These are phyloP conservation scores for Allobates femoralis DNA, from an alignment of 2,797 vertebrate species.

Conservation along the genomic window DNA sequence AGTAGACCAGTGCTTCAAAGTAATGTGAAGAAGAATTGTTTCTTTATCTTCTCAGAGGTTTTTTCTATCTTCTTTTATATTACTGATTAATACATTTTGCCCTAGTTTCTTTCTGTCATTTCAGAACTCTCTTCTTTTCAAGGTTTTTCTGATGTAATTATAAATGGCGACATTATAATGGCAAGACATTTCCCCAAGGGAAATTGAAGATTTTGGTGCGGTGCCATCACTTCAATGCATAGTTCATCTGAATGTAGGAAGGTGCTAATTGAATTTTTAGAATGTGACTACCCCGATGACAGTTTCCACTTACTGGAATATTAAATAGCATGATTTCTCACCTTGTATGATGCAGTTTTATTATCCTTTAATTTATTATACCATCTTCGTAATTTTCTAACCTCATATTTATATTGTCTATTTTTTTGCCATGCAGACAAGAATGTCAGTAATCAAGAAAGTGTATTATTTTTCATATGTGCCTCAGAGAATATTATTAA, in stretches of 20 bases:
- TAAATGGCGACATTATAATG: neutral
- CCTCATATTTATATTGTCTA: neutral
- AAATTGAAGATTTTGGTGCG: neutral
- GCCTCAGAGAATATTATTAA: too few relatives aligned
- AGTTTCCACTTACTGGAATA: neutral
- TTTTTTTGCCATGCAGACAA: neutral
- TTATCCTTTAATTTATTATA: neutral
- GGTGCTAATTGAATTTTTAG: conserved; percentile 17
- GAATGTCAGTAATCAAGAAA: neutral
- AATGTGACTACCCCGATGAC: neutral
- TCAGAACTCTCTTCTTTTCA: conserved; percentile 1
- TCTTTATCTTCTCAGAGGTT: conserved; percentile 21
- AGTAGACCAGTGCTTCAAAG: neutral
- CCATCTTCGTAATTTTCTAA: neutral
- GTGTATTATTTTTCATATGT: neutral
- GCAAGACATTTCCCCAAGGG: neutral
- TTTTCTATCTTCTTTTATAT: neutral
- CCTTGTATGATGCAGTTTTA: neutral
- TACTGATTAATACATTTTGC: neutral
- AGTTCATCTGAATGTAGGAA: neutral
- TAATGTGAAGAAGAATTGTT: conserved; percentile 14
- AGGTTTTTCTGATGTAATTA: neutral
- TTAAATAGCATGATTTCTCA: neutral
- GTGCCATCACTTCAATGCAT: conserved; percentile 4
- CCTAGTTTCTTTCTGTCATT: neutral